These are phyloP conservation scores for Harpalus rubripes DNA, from an alignment of 2,888 invertebrate genomes.

Conservation along the genomic window DNA sequence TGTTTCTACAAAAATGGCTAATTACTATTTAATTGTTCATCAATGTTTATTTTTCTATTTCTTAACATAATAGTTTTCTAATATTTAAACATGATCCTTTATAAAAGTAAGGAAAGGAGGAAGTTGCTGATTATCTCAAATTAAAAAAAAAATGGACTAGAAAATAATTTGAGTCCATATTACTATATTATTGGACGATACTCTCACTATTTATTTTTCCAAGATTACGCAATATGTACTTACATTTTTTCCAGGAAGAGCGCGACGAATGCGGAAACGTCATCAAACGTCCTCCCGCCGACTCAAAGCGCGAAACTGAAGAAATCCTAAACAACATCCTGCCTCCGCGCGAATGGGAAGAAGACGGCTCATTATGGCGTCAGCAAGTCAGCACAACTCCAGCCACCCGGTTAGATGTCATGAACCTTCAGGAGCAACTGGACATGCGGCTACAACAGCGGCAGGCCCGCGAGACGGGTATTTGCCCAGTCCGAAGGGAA, in stretches of 20 bases:
- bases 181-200: too few species aligned
- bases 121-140: too few species aligned
- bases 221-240: not conserved
- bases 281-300: slow-evolving; percentile 74
- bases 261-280: slow-evolving; percentile 52
- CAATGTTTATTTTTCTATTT: too few species aligned
- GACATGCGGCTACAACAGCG: slow-evolving; percentile 93
- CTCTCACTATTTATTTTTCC: too few species aligned
- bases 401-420: slow-evolving; percentile 96
- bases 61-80: too few species aligned
- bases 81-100: too few species aligned
- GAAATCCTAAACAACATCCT: slow-evolving; percentile 95
- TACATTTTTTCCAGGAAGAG: slow-evolving; percentile 29
- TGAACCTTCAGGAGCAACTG: slow-evolving; percentile 96
- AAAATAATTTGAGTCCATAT: too few species aligned
- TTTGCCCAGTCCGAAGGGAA: slow-evolving; percentile 95
- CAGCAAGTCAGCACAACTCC: slow-evolving; percentile 97
- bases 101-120: too few species aligned
- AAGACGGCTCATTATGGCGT: slow-evolving; percentile 94
- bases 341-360: slow-evolving; percentile 97
- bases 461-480: slow-evolving; percentile 97
- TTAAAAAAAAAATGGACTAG: too few species aligned
- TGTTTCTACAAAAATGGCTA: too few species aligned
- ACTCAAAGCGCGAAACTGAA: slow-evolving; percentile 88
- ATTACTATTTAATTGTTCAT: too few species aligned